Conservation (phyloP, 2,888 invertebrate species). For the Sepioteuthis lessoniana region DNA sequence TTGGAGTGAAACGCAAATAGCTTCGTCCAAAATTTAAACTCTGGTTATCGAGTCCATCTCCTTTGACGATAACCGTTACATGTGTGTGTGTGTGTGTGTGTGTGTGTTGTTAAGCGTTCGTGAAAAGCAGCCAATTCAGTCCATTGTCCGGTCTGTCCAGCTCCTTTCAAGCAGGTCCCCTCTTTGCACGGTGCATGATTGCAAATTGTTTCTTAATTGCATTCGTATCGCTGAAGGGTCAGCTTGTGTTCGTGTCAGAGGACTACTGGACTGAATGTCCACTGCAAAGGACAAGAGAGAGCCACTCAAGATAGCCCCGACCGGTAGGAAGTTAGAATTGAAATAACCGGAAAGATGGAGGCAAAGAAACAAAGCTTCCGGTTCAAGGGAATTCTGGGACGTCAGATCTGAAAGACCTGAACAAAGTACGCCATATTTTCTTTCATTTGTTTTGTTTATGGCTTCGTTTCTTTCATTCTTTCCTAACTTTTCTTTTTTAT, state of each 20-base stretch:
- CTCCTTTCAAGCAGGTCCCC: neutral
- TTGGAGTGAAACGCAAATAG: too few relatives aligned
- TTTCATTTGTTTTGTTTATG: neutral
- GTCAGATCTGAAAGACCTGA: neutral
- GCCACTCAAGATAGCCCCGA: neutral
- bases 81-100: neutral
- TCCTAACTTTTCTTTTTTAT: neutral
- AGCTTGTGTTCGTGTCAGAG: neutral
- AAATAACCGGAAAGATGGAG: neutral
- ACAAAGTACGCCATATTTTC: neutral
- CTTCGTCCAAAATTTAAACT: too few relatives aligned
- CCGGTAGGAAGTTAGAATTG: neutral
- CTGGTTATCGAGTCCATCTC: too few relatives aligned
- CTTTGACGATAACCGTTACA: too few relatives aligned
- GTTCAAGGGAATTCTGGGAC: neutral
- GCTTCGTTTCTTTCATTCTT: neutral
- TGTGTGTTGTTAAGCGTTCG: neutral
- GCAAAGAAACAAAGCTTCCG: neutral
- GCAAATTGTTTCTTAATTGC: neutral
- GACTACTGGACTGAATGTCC: neutral
- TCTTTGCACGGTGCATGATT: neutral
- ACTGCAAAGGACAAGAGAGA: neutral
- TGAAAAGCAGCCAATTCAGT: neutral
- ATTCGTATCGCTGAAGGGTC: neutral
- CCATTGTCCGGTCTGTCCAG: neutral